Evolutionary conservation across 2,888 invertebrate species (phyloP).

Genomic region (Acholoe squamosa): DNA sequence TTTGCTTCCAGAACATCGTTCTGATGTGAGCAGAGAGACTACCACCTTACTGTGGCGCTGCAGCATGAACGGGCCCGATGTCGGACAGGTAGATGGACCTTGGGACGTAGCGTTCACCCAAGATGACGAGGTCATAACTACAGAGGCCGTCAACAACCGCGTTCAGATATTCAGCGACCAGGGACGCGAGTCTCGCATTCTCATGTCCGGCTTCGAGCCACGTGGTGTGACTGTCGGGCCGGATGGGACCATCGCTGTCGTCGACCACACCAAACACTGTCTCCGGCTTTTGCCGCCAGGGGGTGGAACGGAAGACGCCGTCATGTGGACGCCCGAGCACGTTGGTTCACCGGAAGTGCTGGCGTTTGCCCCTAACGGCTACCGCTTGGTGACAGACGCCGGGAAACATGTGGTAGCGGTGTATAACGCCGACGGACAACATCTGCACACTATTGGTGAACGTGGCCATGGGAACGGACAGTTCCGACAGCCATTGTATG

Average conservation of each 20-base stretch:
- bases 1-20: constrained; percentile 28
- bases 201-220: constrained; percentile 45
- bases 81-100: constrained; percentile 38
- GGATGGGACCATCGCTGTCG: constrained; percentile 46
- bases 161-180: constrained; percentile 7
- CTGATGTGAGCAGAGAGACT: background rate
- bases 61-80: constrained; percentile 39
- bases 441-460: constrained; percentile 30
- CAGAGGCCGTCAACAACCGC: constrained; percentile 49
- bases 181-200: background rate
- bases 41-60: constrained; percentile 25
- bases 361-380: constrained; percentile 47
- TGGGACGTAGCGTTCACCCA: constrained; percentile 50
- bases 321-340: constrained; percentile 12
- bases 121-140: constrained; percentile 38
- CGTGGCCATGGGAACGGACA: constrained; percentile 52
- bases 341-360: constrained; percentile 31
- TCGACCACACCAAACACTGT: constrained; percentile 52
- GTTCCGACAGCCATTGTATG: constrained; percentile 50
- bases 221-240: constrained; percentile 23
- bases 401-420: constrained; percentile 50
- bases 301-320: background rate
- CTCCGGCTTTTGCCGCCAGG: constrained; percentile 17
- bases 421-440: constrained; percentile 18
- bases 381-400: constrained; percentile 50